These are phyloP conservation scores for Sialia sialis DNA, from an alignment of 2,113 vertebrate species.

Conservation along the genomic window DNA sequence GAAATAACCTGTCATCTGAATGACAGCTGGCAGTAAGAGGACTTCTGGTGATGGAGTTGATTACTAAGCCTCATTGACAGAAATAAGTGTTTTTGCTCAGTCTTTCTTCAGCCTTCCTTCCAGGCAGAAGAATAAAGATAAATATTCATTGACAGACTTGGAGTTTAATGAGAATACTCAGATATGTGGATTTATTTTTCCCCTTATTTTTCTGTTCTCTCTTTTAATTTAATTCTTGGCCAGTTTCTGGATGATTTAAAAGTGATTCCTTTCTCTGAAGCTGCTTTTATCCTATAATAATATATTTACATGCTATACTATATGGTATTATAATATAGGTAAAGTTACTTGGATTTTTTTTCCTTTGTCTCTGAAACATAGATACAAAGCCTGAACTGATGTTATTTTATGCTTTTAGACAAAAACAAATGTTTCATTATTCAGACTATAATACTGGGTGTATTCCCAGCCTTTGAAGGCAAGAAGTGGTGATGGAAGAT, in stretches of 20 bases:
- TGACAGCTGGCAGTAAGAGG: conserved; percentile 17
- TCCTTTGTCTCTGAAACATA: background rate
- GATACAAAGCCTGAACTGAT: background rate
- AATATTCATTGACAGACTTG: background rate
- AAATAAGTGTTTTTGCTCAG: background rate
- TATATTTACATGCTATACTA: background rate
- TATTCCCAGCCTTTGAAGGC: background rate
- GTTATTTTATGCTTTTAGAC: background rate
- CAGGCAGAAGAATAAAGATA: background rate
- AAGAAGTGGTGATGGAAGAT: background rate
- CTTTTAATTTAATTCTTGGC: background rate
- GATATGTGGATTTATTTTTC: background rate
- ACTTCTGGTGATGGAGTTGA: conserved; percentile 34
- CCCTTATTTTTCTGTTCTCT: background rate
- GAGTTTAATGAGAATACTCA: conserved; percentile 18
- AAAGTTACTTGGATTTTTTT: background rate
- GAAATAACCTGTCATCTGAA: conserved; percentile 36
- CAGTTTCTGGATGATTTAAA: background rate
- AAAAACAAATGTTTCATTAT: background rate
- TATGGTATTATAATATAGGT: background rate
- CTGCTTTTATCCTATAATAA: background rate
- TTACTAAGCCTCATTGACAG: conserved; percentile 44
- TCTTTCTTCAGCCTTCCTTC: conserved; percentile 1
- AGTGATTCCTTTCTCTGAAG: background rate
- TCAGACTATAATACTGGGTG: background rate